phyloP scores from a whole-genome alignment of 2,888 invertebrate species.

The Gastracanthus pulcherrimus region DNA sequence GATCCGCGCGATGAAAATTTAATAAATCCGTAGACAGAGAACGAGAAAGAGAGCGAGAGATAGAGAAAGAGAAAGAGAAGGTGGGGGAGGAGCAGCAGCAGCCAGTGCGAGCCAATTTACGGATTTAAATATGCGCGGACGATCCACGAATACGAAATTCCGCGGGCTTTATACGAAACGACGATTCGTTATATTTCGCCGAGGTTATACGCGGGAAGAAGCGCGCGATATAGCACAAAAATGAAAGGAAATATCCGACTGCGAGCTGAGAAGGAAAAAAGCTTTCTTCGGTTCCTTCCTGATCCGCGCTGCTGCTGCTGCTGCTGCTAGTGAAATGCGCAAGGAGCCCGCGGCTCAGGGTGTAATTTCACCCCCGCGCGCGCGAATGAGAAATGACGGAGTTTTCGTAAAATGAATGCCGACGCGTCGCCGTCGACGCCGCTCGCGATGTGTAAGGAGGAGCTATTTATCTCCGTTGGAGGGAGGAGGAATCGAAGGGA shows the following conservation, averaged over 20 bases:
- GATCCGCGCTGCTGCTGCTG: too few species aligned
- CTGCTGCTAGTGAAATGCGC: too few species aligned
- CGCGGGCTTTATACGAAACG: too few species aligned
- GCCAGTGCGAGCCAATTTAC: conserved; percentile 42
- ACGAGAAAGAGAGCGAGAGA: not conserved
- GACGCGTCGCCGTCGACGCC: too few species aligned
- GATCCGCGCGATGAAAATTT: conserved; percentile 51
- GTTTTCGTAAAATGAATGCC: conserved; percentile 29
- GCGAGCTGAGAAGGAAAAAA: not conserved
- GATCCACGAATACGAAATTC: conserved; percentile 45
- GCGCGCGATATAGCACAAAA: too few species aligned
- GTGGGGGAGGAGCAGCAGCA: not conserved
- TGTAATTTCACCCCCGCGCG: not conserved
- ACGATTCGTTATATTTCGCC: not conserved
- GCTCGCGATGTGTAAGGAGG: not conserved
- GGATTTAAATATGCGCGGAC: conserved; percentile 50
- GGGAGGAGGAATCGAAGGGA: too few species aligned
- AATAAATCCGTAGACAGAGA: conserved; percentile 38
- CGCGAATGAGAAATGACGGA: conserved; percentile 36
- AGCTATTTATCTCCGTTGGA: conserved; percentile 10
- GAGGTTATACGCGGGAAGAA: not conserved
- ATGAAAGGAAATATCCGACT: not conserved
- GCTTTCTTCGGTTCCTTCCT: not conserved
- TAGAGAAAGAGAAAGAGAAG: not conserved
- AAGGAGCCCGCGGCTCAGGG: not conserved